Base-by-base conservation (phyloP, 2,113 vertebrate species). In the Rhinolophus ferrumequinum region DNA sequence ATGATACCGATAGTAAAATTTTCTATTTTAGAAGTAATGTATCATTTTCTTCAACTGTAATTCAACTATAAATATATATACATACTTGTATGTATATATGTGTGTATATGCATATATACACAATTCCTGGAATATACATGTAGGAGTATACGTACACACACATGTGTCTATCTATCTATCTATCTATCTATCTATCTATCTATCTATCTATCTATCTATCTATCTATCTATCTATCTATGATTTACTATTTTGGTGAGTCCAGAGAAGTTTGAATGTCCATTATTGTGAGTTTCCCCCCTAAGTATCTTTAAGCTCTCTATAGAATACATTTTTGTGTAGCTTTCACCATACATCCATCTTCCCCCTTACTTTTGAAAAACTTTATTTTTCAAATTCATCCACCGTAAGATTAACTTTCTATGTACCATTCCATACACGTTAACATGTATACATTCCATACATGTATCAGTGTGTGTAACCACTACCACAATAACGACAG, bases 41-140 rank as follows among this genome's bases (percentile, higher is more conserved):
- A 35, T 8, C 28, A 84, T 90, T 69, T 67, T 64, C 62, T 50
- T 35, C 33, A 26, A 52, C 13, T 79, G 3, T 47, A 38, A 73
- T 30, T 47, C 60, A 77, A 41, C 41, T 60, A 70, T 62, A 64
- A 33, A 64, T 18, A 33, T 56, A 24, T 18, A 69, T 28, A 28
- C 16, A 50, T 33, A 44, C 14, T 26, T 24, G 30, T 41, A 66
- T 47, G 2, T 33, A 3, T 8, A 8, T 26, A 14, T 44, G 41
- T 44, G 22, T 30, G 7, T 28, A 6, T n/a, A 30, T 28, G 22
- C n/a, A 8, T 5, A 6, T n/a, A 12, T 18, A 3, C 18, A 13
- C 10, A 19, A 5, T 26, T 24, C 24, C 24, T 60, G 11, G 26
- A 13, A 19, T 4, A 21, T 13, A 5, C 0, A 5, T 19, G 14